These are phyloP conservation scores for Carlito syrichta DNA, from an alignment of 2,113 vertebrate species.

Conservation along the genomic window DNA sequence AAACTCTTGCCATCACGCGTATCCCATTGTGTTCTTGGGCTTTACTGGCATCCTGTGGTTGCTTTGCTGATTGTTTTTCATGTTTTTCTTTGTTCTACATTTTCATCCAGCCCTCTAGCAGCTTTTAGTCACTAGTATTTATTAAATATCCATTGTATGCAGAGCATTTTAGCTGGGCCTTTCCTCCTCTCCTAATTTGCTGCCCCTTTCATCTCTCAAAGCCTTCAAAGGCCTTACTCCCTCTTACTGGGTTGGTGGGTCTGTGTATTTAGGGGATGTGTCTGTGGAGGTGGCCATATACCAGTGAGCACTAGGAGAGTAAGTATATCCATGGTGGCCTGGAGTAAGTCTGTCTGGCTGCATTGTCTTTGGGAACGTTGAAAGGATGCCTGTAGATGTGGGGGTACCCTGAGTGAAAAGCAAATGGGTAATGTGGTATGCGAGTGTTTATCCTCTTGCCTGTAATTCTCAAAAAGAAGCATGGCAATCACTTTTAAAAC, in stretches of 20 bases:
- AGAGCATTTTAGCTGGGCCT: background rate
- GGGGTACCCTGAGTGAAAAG: background rate
- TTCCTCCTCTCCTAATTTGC: background rate
- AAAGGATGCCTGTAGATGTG: background rate
- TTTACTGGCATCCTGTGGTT: background rate
- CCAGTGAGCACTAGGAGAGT: background rate
- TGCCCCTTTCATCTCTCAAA: background rate
- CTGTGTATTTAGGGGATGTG: background rate
- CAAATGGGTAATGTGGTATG: too few relatives aligned
- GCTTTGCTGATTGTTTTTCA: background rate
- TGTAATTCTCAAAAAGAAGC: background rate
- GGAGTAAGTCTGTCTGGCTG: background rate
- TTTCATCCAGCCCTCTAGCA: background rate
- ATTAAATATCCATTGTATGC: background rate
- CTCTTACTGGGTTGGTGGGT: background rate
- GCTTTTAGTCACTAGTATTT: background rate
- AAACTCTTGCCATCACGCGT: background rate
- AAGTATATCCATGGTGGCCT: background rate
- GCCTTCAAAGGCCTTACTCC: background rate
- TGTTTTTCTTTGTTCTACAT: background rate
- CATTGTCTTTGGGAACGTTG: background rate
- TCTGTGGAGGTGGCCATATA: background rate
- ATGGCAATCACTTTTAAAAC: background rate
- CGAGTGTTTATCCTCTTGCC: background rate
- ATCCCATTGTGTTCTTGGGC: background rate